Percentiles rank a stretch among this genome's conserved stretches.
Conservation (phyloP, 1,140 invertebrate species). For the Zophobas morio region DNA sequence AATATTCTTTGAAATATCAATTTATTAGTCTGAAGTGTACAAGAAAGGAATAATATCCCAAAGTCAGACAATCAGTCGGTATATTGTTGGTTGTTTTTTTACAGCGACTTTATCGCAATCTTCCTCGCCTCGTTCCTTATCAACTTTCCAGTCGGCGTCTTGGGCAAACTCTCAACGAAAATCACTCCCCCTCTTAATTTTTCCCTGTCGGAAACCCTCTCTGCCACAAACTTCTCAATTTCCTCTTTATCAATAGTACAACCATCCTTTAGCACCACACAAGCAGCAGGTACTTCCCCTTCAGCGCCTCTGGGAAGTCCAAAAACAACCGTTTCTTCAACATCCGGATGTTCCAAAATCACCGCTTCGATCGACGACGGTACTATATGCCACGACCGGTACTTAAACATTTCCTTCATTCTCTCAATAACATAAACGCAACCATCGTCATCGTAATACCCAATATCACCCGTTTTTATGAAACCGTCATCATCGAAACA, state of each 20-base stretch:
- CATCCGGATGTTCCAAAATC: constrained; percentile 72
- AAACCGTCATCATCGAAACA: constrained; percentile 75
- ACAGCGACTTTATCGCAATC: constrained; percentile 5
- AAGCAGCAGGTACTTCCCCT: constrained; percentile 29
- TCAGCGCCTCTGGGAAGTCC: constrained; percentile 9
- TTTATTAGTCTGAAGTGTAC: too few species aligned
- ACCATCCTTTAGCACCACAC: constrained; percentile 25
- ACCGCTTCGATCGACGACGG: constrained; percentile 75
- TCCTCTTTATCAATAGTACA: neutral
- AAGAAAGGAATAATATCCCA: too few species aligned
- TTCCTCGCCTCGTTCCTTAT: constrained; percentile 4
- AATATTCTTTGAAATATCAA: too few species aligned
- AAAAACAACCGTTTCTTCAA: constrained; percentile 62
- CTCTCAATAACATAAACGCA: constrained; percentile 78
- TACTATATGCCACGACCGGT: constrained; percentile 70
- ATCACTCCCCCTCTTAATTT: neutral
- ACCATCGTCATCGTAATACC: constrained; percentile 75
- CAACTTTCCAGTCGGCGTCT: neutral
- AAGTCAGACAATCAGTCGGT: too few species aligned
- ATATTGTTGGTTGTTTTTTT: neutral
- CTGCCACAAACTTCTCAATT: neutral
- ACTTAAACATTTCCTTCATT: constrained; percentile 83
- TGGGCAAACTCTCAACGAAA: neutral
- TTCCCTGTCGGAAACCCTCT: neutral
- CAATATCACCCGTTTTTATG: constrained; percentile 80